Conservation (phyloP, 1,140 invertebrate species). For the Heliothis virescens region DNA sequence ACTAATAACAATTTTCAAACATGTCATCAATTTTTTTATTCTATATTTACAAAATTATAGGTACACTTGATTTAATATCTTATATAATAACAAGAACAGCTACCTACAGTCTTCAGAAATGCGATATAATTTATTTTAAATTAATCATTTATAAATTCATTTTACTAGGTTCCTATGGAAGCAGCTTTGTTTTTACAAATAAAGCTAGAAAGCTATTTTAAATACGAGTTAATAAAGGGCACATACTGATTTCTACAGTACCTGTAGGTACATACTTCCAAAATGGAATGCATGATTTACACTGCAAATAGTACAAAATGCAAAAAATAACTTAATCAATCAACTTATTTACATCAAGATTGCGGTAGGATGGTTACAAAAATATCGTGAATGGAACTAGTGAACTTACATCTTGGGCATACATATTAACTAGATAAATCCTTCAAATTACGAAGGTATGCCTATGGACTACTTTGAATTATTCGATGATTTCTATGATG, state of each 20-base stretch:
- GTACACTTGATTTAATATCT: slow-evolving; percentile 46
- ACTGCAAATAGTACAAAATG: slow-evolving; percentile 25
- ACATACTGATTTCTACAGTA: no score
- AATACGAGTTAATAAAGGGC: background rate
- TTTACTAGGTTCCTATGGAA: slow-evolving; percentile 1
- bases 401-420: no score
- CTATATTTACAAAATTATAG: slow-evolving; percentile 53
- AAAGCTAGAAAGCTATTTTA: slow-evolving; percentile 6
- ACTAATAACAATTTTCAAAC: background rate
- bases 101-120: slow-evolving; percentile 17
- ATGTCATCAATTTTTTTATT: slow-evolving; percentile 33
- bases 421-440: no score
- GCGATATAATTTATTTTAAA: slow-evolving; percentile 29
- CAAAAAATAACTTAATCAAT: background rate
- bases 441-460: no score
- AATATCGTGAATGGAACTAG: no score
- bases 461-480: no score
- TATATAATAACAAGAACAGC: slow-evolving; percentile 20
- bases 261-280: slow-evolving; percentile 25
- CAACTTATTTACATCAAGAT: background rate
- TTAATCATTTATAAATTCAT: background rate
- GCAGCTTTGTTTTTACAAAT: background rate
- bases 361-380: no score
- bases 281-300: slow-evolving; percentile 36
- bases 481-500: no score